phyloP scores from a whole-genome alignment of 1,140 invertebrate species.

The Caerostris darwini region DNA sequence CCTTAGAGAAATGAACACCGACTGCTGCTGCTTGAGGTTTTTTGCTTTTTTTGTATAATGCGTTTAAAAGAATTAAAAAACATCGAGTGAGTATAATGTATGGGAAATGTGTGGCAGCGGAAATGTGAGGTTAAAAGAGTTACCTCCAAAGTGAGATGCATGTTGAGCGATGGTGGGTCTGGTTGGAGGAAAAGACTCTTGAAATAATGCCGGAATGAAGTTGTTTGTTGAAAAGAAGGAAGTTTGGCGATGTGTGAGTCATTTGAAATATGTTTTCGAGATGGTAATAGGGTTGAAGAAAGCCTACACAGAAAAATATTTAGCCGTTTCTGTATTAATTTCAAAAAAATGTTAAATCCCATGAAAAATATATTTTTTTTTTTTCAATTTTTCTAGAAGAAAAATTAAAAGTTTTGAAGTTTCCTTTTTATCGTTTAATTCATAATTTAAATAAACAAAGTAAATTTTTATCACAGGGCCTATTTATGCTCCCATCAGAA shows the following conservation, averaged over 20 bases:
- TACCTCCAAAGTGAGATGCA: not conserved
- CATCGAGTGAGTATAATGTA: not conserved
- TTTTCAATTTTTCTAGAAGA: too few relatives aligned
- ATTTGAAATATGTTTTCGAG: too few relatives aligned
- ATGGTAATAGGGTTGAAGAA: too few relatives aligned
- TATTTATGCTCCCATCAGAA: too few relatives aligned
- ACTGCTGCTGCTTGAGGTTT: conserved; percentile 35
- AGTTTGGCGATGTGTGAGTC: not conserved
- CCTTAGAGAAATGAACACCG: conserved; percentile 55
- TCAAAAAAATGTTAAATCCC: too few relatives aligned
- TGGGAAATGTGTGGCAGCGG: conserved; percentile 36
- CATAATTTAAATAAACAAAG: too few relatives aligned
- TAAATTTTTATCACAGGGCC: too few relatives aligned
- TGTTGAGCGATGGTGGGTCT: not conserved
- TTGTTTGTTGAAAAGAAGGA: not conserved
- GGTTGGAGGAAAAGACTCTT: not conserved
- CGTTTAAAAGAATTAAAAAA: not conserved
- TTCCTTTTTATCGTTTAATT: too few relatives aligned
- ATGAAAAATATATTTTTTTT: too few relatives aligned
- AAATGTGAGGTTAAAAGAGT: conserved; percentile 8
- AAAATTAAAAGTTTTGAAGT: too few relatives aligned
- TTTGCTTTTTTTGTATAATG: not conserved
- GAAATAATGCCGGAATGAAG: not conserved
- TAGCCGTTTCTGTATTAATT: too few relatives aligned
- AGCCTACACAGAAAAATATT: too few relatives aligned